Percentiles rank a stretch among this genome's conserved stretches.
Conservation (phyloP, 2,888 invertebrate species). For the Eupithecia exiguata region DNA sequence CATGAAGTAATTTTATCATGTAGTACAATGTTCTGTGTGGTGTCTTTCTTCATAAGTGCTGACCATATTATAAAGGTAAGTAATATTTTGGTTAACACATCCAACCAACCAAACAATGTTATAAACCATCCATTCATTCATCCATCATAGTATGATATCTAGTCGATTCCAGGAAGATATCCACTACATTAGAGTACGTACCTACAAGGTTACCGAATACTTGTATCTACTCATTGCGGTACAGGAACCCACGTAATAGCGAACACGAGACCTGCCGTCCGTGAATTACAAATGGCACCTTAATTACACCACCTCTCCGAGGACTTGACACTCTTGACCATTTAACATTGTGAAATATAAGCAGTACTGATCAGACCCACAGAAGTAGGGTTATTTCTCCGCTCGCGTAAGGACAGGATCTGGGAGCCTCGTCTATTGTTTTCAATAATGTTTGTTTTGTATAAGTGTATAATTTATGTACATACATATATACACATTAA, state of each 20-base stretch:
- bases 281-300: conserved; percentile 66
- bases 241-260: conserved; percentile 59
- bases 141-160: not conserved
- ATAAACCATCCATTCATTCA: not conserved
- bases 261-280: conserved; percentile 56
- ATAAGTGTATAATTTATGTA: too few species aligned
- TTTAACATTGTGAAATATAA: conserved; percentile 12
- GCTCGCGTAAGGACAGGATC: not conserved
- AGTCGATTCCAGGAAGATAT: conserved; percentile 44
- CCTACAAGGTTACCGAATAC: conserved; percentile 53
- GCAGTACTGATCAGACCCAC: not conserved
- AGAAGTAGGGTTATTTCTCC: not conserved
- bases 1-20: too few species aligned
- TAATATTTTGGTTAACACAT: too few species aligned
- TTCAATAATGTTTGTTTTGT: too few species aligned
- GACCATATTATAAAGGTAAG: too few species aligned
- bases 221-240: conserved; percentile 60
- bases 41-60: too few species aligned
- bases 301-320: conserved; percentile 55
- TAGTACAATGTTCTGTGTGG: too few species aligned
- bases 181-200: conserved; percentile 26
- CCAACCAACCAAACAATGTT: too few species aligned
- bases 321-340: conserved; percentile 34
- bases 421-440: not conserved
- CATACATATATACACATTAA: too few species aligned